A percentile compares a stretch with the other conserved stretches of the same genome.
Conservation (phyloP, 2,113 vertebrate genomes). For the Tragelaphus strepsiceros region DNA sequence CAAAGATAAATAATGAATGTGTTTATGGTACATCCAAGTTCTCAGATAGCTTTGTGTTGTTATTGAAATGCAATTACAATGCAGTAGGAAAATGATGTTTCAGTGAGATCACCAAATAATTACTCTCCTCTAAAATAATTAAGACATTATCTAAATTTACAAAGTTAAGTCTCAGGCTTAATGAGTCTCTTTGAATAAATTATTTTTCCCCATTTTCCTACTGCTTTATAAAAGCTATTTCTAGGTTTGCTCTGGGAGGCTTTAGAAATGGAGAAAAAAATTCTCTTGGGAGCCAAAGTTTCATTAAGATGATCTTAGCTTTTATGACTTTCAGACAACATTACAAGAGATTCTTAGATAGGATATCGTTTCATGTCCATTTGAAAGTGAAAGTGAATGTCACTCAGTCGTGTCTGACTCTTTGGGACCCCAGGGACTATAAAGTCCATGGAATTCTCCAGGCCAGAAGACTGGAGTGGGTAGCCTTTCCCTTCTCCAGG, state of each 20-base stretch:
- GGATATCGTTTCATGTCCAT: background rate
- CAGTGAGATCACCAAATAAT: background rate
- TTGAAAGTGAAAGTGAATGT: background rate
- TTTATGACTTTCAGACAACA: background rate
- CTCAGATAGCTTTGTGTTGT: background rate
- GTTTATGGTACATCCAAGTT: background rate
- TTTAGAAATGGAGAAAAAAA: background rate
- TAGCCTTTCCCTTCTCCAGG: background rate
- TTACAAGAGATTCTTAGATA: background rate
- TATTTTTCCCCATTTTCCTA: background rate
- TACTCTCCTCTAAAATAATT: background rate
- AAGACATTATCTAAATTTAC: conserved; percentile 6
- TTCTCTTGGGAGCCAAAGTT: background rate
- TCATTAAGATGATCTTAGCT: background rate
- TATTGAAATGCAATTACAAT: background rate
- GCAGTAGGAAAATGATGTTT: background rate
- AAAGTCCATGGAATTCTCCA: background rate
- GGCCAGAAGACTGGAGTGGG: background rate
- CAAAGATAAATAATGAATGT: background rate
- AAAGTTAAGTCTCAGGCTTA: background rate
- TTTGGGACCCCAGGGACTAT: background rate
- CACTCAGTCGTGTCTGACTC: background rate
- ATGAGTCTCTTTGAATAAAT: background rate
- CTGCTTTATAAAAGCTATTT: background rate
- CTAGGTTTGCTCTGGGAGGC: background rate